phyloP scores from a whole-genome alignment of 2,888 invertebrate species.

The Ophraella communa region DNA sequence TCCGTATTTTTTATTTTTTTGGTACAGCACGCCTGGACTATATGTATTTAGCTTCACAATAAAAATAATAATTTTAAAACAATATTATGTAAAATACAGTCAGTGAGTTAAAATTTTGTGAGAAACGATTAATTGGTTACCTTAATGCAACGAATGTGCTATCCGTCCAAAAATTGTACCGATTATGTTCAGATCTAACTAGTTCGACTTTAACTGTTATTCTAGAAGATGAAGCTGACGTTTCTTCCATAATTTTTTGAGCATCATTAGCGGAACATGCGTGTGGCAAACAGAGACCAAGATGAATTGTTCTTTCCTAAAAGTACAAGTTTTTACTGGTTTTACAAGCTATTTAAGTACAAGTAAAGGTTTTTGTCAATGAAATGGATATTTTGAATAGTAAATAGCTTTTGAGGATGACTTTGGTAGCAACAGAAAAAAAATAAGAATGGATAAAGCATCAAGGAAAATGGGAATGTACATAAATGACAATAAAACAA shows the following conservation, averaged over 20 bases:
- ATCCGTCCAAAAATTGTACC: slow-evolving; percentile 71
- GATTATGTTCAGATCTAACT: slow-evolving; percentile 72
- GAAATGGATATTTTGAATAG: too few species aligned
- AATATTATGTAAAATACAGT: too few species aligned
- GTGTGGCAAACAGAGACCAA: slow-evolving; percentile 79
- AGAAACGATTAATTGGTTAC: slow-evolving; percentile 62
- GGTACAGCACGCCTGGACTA: too few species aligned
- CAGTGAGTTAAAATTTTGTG: background rate
- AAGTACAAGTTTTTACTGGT: slow-evolving; percentile 42
- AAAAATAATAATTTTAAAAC: too few species aligned
- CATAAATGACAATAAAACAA: too few species aligned
- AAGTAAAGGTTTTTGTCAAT: background rate
- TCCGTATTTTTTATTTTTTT: too few species aligned
- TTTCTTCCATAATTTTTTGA: slow-evolving; percentile 62
- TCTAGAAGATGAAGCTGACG: slow-evolving; percentile 62
- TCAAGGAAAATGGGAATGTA: too few species aligned
- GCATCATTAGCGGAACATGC: slow-evolving; percentile 72
- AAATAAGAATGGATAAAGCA: too few species aligned
- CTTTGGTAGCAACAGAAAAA: too few species aligned
- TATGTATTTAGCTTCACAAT: too few species aligned
- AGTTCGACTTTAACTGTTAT: slow-evolving; percentile 67
- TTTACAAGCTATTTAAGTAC: too few species aligned
- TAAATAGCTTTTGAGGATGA: too few species aligned
- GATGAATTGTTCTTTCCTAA: slow-evolving; percentile 73
- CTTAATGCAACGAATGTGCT: slow-evolving; percentile 73